A percentile compares a stretch with the other conserved stretches of the same genome.
phyloP scores from a whole-genome alignment of 1,140 invertebrate genomes.

The Drosophila kepulauana region DNA sequence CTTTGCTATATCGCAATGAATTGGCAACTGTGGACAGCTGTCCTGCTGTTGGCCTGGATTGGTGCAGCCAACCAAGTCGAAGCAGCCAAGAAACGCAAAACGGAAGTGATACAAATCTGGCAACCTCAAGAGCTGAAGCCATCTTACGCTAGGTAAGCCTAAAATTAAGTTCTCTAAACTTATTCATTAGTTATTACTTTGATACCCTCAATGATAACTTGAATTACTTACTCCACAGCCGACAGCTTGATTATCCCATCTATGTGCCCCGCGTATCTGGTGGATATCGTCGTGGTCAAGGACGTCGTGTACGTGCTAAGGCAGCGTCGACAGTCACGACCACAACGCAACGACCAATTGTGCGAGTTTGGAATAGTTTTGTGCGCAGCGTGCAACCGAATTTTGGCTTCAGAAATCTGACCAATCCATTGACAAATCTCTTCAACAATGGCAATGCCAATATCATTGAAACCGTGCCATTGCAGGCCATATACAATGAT shows the following conservation, averaged over 20 bases:
- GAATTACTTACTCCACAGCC: not conserved
- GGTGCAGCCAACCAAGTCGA: conserved; percentile 6
- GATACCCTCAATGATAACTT: not conserved
- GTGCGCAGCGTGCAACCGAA: conserved; percentile 70
- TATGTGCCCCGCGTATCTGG: conserved; percentile 7
- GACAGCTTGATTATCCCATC: conserved; percentile 17
- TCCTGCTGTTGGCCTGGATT: conserved; percentile 46
- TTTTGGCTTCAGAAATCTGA: conserved; percentile 69
- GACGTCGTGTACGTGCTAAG: conserved; percentile 36
- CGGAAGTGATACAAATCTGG: conserved; percentile 31
- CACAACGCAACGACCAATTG: conserved; percentile 68
- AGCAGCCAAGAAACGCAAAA: conserved; percentile 30
- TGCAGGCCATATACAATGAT: conserved; percentile 27
- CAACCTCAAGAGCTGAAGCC: conserved; percentile 9
- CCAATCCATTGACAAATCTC: conserved; percentile 72
- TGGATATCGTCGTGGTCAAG: conserved; percentile 41
- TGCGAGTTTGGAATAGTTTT: conserved; percentile 75
- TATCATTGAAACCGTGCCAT: conserved; percentile 70
- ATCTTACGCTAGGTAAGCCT: conserved; percentile 28
- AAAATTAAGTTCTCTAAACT: not conserved
- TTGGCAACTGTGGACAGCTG: conserved; percentile 37
- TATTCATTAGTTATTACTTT: not conserved
- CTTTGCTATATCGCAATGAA: conserved; percentile 30
- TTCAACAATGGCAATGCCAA: conserved; percentile 72
- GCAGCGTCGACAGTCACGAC: conserved; percentile 37